Percentiles rank a stretch among this genome's conserved stretches.
These are phyloP conservation scores for Xylota sylvarum DNA, from an alignment of 2,888 invertebrate species.

Conservation along the genomic window DNA sequence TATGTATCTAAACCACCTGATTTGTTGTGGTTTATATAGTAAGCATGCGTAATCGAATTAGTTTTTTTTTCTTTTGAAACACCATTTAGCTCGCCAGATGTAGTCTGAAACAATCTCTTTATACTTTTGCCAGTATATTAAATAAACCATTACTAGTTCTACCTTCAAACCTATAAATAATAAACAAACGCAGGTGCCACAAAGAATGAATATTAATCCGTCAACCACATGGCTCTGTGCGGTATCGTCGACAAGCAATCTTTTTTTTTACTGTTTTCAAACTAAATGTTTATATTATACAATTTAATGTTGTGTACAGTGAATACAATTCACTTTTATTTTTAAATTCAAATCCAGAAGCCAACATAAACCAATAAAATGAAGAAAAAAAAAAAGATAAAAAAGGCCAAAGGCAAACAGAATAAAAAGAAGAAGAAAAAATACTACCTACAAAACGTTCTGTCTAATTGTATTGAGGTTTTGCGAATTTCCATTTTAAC, in stretches of 20 bases:
- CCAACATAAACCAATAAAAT: slow-evolving; percentile 45
- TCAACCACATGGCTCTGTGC: slow-evolving; percentile 28
- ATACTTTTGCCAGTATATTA: neutral
- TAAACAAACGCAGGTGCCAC: slow-evolving; percentile 45
- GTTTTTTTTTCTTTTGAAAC: neutral
- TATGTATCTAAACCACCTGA: no score
- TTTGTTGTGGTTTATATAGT: no score
- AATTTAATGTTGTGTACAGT: slow-evolving; percentile 35
- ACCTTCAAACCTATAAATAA: slow-evolving; percentile 16
- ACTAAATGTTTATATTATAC: slow-evolving; percentile 51
- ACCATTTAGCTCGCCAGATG: neutral
- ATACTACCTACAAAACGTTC: slow-evolving; percentile 22
- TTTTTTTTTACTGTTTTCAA: slow-evolving; percentile 31
- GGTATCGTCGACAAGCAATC: slow-evolving; percentile 29
- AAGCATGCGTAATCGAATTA: neutral
- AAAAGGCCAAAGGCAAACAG: slow-evolving; percentile 16
- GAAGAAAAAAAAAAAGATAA: slow-evolving; percentile 21
- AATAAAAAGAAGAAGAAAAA: neutral
- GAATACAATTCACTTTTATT: slow-evolving; percentile 18
- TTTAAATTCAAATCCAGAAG: slow-evolving; percentile 52
- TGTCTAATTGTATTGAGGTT: slow-evolving; percentile 48
- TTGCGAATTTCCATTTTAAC: slow-evolving; percentile 57
- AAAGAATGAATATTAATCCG: slow-evolving; percentile 26
- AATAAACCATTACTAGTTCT: neutral
- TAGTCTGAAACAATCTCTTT: neutral